Conservation (phyloP, 2,888 invertebrate genomes). For the Melanostoma scalare region DNA sequence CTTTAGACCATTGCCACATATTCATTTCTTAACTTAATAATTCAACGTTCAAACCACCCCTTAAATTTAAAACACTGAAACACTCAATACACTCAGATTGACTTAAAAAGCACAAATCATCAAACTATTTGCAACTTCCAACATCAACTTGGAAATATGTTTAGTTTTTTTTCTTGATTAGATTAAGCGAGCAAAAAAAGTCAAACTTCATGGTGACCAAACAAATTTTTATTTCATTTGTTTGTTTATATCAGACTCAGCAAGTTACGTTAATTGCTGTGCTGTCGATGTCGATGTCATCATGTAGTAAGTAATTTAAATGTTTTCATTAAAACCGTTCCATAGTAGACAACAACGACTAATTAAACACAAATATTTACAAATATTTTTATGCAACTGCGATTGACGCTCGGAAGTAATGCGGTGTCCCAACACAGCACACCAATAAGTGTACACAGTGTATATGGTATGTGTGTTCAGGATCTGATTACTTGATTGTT, state of each 20-base stretch:
- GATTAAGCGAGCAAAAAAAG: not conserved
- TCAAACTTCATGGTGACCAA: slow-evolving; percentile 16
- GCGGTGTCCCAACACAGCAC: not conserved
- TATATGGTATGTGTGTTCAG: slow-evolving; percentile 36
- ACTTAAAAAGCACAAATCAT: too few relatives aligned
- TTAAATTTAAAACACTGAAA: too few relatives aligned
- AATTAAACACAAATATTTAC: slow-evolving; percentile 69
- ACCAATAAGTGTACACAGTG: not conserved
- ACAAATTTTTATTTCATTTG: slow-evolving; percentile 39
- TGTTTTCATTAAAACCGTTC: slow-evolving; percentile 26
- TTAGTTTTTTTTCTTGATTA: not conserved
- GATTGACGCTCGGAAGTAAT: slow-evolving; percentile 34
- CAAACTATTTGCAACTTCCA: too few relatives aligned
- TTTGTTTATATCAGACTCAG: slow-evolving; percentile 37
- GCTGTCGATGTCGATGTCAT: slow-evolving; percentile 16
- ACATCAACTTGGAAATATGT: too few relatives aligned
- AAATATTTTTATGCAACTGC: slow-evolving; percentile 42
- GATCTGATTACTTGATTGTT: slow-evolving; percentile 62
- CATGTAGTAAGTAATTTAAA: slow-evolving; percentile 7
- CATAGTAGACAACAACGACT: slow-evolving; percentile 20
- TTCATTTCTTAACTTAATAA: too few relatives aligned
- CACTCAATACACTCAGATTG: too few relatives aligned
- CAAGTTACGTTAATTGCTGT: slow-evolving; percentile 42
- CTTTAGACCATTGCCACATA: too few relatives aligned
- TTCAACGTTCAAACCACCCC: too few relatives aligned